A percentile compares a stretch with the other conserved stretches of the same genome.
Conservation (phyloP, 2,797 vertebrate species). For the Myotis findleyi region DNA sequence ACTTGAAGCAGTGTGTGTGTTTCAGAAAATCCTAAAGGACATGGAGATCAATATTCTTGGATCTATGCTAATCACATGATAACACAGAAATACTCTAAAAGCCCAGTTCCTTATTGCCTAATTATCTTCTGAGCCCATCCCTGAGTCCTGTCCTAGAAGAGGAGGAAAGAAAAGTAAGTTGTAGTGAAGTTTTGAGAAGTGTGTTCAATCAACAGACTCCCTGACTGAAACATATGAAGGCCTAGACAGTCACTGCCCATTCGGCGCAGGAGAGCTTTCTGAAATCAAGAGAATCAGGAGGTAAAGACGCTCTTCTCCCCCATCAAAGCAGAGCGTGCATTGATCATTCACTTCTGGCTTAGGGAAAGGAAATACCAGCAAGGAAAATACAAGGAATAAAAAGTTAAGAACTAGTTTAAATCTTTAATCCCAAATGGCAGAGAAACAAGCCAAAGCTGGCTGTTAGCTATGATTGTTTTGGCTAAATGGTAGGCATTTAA, state of each 20-base stretch:
- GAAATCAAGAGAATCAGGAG: not conserved
- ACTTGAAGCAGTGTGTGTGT: not conserved
- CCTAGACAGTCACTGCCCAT: not conserved
- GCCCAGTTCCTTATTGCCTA: not conserved
- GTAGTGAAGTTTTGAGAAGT: not conserved
- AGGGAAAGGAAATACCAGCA: not conserved
- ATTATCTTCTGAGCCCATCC: not conserved
- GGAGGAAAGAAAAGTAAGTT: not conserved
- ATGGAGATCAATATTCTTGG: not conserved
- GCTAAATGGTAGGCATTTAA: not conserved
- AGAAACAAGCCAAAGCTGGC: not conserved
- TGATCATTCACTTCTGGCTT: not conserved
- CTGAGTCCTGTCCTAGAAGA: not conserved
- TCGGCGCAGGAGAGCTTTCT: not conserved
- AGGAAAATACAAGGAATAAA: not conserved
- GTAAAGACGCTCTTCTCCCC: not conserved
- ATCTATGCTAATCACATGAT: not conserved
- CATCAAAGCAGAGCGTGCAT: not conserved
- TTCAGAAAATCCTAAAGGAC: not conserved
- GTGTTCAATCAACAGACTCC: not conserved
- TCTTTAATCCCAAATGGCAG: not conserved
- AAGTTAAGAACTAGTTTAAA: not conserved
- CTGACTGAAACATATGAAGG: not conserved
- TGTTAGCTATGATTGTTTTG: not conserved
- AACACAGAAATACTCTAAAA: not conserved